Percentiles rank a stretch among this genome's conserved stretches.
Conservation (phyloP, 2,113 vertebrate species). For the Cochlearius cochlearius region DNA sequence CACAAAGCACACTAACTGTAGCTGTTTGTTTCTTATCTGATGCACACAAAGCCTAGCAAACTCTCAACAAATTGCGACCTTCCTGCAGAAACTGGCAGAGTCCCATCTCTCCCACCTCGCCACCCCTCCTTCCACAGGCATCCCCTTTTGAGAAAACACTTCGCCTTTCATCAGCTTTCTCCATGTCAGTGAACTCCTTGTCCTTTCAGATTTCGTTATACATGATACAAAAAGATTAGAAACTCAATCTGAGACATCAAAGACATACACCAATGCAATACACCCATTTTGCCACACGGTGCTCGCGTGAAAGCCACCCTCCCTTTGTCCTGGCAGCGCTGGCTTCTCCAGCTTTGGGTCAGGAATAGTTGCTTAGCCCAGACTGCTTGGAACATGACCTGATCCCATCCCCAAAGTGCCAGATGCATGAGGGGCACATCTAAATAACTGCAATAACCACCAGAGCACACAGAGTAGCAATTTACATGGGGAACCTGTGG, state of each 20-base stretch:
- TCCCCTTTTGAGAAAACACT: not conserved
- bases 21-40: conserved; percentile 35
- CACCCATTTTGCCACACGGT: accelerated
- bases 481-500: not conserved
- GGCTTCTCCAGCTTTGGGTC: not conserved
- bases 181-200: not conserved
- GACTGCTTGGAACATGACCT: not conserved
- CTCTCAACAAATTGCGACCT: not conserved
- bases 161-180: not conserved
- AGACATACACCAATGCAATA: not conserved
- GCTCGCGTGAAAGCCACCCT: not conserved
- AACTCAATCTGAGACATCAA: not conserved
- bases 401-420: not conserved
- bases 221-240: not conserved
- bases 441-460: not conserved
- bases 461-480: not conserved
- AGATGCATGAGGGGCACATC: not conserved
- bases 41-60: conserved; percentile 25
- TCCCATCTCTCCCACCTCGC: conserved; percentile 2
- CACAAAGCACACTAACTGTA: conserved; percentile 7
- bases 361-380: not conserved
- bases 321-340: not conserved
- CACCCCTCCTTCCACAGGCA: not conserved
- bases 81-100: conserved; percentile 14
- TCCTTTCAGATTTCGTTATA: not conserved